These are phyloP conservation scores for Petrophora chlorosata DNA, from an alignment of 2,888 invertebrate genomes.

Conservation along the genomic window DNA sequence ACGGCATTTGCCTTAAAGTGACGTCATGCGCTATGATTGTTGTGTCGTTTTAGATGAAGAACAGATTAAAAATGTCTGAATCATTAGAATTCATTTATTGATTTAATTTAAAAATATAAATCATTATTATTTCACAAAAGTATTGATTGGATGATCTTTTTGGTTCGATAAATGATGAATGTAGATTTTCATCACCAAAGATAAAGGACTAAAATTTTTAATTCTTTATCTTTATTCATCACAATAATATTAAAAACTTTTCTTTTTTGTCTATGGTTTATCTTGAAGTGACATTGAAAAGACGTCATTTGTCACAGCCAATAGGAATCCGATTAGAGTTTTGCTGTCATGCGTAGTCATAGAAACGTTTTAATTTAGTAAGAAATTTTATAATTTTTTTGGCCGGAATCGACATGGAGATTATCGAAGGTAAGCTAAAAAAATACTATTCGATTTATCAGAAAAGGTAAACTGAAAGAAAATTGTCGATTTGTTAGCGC, in stretches of 20 bases:
- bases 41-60: too few relatives aligned
- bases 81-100: too few relatives aligned
- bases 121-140: too few relatives aligned
- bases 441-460: conserved; percentile 36
- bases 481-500: not conserved
- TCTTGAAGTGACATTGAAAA: conserved; percentile 18
- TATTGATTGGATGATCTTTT: too few relatives aligned
- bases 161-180: too few relatives aligned
- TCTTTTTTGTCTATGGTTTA: conserved; percentile 22
- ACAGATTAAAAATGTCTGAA: too few relatives aligned
- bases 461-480: not conserved
- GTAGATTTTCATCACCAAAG: conserved; percentile 11
- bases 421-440: conserved; percentile 70
- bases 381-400: conserved; percentile 70
- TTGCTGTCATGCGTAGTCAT: conserved; percentile 82
- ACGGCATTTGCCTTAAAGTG: too few relatives aligned
- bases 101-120: too few relatives aligned
- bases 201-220: too few relatives aligned
- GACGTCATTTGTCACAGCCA: conserved; percentile 33
- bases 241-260: too few relatives aligned
- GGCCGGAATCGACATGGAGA: conserved; percentile 77
- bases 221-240: too few relatives aligned
- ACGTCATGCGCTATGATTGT: too few relatives aligned
- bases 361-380: conserved; percentile 76
- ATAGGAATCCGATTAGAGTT: conserved; percentile 61